Percentiles rank a stretch among this genome's conserved stretches.
These are phyloP conservation scores for Spermophilus dauricus DNA, from an alignment of 2,113 vertebrate genomes.

Conservation along the genomic window DNA sequence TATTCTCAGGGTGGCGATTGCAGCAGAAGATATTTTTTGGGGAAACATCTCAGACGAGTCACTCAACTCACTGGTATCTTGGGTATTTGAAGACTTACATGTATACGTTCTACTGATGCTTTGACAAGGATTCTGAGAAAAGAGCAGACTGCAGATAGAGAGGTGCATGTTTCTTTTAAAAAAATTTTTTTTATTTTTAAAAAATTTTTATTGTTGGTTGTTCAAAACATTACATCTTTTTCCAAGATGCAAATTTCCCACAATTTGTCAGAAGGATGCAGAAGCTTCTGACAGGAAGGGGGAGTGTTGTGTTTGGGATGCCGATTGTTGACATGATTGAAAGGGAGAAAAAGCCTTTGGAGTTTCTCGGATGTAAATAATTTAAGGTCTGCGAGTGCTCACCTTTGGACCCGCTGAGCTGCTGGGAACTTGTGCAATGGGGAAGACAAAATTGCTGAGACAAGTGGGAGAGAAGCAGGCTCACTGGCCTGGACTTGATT, in stretches of 20 bases:
- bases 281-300: constrained; percentile 12
- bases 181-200: too few relatives aligned
- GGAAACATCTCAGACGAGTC: background rate
- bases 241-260: constrained; percentile 33
- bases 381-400: constrained; percentile 19
- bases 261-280: background rate
- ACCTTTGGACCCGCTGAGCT: background rate
- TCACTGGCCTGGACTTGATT: constrained; percentile 68
- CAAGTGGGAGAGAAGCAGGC: constrained; percentile 47
- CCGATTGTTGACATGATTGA: background rate
- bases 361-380: constrained; percentile 58
- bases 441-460: constrained; percentile 57
- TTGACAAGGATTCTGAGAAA: background rate
- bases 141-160: background rate
- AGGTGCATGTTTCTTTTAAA: background rate
- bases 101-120: background rate
- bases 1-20: background rate
- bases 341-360: background rate
- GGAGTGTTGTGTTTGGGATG: background rate
- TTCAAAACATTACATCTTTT: too few relatives aligned
- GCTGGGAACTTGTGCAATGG: background rate
- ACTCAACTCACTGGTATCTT: background rate
- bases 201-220: too few relatives aligned
- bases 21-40: background rate
- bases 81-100: background rate